A percentile compares a stretch with the other conserved stretches of the same genome.
Conservation (phyloP, 2,888 invertebrate species). For the Yponomeuta sedellus region DNA sequence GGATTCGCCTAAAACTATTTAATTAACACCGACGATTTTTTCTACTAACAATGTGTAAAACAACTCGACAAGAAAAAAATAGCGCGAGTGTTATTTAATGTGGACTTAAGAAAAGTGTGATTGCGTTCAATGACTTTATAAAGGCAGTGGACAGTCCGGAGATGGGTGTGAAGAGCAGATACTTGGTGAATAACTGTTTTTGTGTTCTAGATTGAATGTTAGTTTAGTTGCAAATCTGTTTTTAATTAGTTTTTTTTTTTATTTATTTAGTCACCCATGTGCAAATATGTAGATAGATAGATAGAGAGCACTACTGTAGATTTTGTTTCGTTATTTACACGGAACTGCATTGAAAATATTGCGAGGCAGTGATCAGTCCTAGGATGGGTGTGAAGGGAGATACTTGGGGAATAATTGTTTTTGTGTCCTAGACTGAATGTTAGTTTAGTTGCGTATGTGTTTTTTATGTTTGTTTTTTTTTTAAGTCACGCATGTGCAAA, state of each 20-base stretch:
- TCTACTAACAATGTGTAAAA: not conserved
- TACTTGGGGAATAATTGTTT: conserved; percentile 47
- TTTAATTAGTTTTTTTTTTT: too few relatives aligned
- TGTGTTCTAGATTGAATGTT: not conserved
- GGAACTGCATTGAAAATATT: too few relatives aligned
- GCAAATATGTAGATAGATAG: too few relatives aligned
- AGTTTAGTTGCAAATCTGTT: too few relatives aligned
- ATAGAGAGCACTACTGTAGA: too few relatives aligned
- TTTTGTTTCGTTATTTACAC: too few relatives aligned
- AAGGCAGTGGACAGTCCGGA: conserved; percentile 16
- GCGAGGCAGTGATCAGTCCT: conserved; percentile 4
- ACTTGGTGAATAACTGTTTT: conserved; percentile 43
- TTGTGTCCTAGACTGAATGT: not conserved
- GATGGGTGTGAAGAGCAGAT: conserved; percentile 62
- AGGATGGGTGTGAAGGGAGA: conserved; percentile 60
- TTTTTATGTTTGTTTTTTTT: not conserved
- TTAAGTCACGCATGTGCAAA: too few relatives aligned
- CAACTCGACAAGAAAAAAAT: not conserved
- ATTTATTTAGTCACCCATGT: too few relatives aligned
- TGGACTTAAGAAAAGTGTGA: not conserved
- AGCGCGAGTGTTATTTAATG: not conserved
- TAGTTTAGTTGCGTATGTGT: not conserved
- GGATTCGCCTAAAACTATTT: too few relatives aligned
- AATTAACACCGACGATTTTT: too few relatives aligned
- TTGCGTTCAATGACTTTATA: not conserved